A percentile compares a stretch with the other conserved stretches of the same genome.
Evolutionary conservation across 2,113 vertebrate genomes (phyloP).

Genomic region (Onychorhynchus coronatus): DNA sequence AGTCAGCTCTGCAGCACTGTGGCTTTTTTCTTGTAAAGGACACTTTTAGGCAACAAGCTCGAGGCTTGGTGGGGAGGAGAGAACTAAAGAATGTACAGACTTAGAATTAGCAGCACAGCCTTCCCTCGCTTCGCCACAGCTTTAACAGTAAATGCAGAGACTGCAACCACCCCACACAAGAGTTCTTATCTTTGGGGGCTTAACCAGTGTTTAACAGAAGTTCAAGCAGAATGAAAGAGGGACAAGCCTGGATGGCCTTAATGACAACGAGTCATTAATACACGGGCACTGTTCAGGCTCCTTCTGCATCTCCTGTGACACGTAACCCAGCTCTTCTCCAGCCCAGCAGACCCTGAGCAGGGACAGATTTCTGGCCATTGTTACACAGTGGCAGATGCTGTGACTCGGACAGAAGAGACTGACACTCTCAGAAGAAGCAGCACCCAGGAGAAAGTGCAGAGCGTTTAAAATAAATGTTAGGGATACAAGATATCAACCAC

Average conservation of each 20-base stretch:
- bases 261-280: background rate
- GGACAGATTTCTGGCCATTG: rapidly evolving
- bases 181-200: background rate
- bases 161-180: background rate
- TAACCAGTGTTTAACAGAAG: background rate
- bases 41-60: background rate
- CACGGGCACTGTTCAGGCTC: background rate
- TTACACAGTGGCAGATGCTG: background rate
- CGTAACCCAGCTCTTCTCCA: background rate
- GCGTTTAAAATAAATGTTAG: background rate
- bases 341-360: background rate
- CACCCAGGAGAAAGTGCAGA: background rate
- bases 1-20: background rate
- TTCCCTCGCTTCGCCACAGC: background rate
- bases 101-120: background rate
- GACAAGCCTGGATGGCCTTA: background rate
- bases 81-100: background rate
- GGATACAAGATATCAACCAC: background rate
- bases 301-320: background rate
- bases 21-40: background rate
- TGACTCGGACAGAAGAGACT: background rate
- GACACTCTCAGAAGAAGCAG: background rate
- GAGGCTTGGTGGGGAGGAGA: background rate
- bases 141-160: background rate
- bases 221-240: background rate